Evolutionary conservation across 2,888 invertebrate species (phyloP).

Genomic region (Leucozona laternaria): DNA sequence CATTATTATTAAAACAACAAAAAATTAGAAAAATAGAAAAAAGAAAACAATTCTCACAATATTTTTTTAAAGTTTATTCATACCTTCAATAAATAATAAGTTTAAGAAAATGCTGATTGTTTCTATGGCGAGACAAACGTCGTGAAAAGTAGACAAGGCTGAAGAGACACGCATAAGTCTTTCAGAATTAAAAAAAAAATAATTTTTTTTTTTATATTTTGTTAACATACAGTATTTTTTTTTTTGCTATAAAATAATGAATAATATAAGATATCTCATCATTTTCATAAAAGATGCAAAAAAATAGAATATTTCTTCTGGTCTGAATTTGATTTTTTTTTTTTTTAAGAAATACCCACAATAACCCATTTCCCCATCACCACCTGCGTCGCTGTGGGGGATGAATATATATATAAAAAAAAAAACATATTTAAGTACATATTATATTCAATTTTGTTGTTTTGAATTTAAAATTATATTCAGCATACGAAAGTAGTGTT

Average conservation of each 20-base stretch:
- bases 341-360: not conserved
- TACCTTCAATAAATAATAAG: conserved; percentile 19
- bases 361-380: not conserved
- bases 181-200: not conserved
- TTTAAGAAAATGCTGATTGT: not conserved
- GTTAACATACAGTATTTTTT: conserved; percentile 3
- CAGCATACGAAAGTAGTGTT: not conserved
- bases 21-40: not conserved
- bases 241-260: conserved; percentile 26
- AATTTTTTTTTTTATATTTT: not conserved
- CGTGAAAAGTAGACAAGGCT: conserved; percentile 55
- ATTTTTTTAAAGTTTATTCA: conserved; percentile 24
- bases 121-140: conserved; percentile 58
- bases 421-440: not conserved
- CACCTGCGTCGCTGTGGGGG: not conserved
- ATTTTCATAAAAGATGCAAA: conserved; percentile 13
- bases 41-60: not conserved
- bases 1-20: conserved; percentile 15
- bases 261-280: conserved; percentile 27
- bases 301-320: conserved; percentile 9
- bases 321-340: not conserved
- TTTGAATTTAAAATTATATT: conserved; percentile 32
- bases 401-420: conserved; percentile 2
- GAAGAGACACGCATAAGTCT: conserved; percentile 29
- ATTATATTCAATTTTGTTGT: conserved; percentile 8